Evolutionary conservation across 2,797 vertebrate genomes (phyloP).

Genomic region (Halcyon smyrnensis): DNA sequence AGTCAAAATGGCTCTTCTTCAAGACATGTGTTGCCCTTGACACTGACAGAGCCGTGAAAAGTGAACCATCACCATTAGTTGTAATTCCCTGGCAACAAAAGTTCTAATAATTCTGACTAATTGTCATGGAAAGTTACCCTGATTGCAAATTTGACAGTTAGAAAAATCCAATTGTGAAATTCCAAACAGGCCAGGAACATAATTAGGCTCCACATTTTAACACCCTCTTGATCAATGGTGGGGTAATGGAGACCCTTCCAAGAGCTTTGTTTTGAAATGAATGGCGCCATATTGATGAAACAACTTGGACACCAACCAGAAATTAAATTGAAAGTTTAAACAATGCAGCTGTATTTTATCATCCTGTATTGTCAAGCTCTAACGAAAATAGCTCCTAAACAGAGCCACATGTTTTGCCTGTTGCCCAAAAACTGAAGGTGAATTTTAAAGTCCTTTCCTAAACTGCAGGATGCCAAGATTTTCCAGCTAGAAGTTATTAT

Average conservation of each 20-base stretch:
- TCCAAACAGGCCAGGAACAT: slow-evolving; percentile 45
- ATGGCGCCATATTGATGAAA: slow-evolving; percentile 67
- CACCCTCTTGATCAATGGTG: slow-evolving; percentile 54
- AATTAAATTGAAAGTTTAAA: slow-evolving; percentile 72
- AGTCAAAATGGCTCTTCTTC: background rate
- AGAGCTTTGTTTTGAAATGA: slow-evolving; percentile 65
- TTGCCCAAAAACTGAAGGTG: slow-evolving; percentile 67
- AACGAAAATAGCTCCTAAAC: slow-evolving; percentile 71
- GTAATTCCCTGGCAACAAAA: slow-evolving; percentile 30
- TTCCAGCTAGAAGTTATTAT: slow-evolving; percentile 54
- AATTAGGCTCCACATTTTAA: slow-evolving; percentile 63
- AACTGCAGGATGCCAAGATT: slow-evolving; percentile 62
- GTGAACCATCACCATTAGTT: slow-evolving; percentile 4
- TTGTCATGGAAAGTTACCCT: slow-evolving; percentile 46
- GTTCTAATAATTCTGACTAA: slow-evolving; percentile 50
- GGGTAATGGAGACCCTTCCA: slow-evolving; percentile 47
- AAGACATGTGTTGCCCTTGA: slow-evolving; percentile 36
- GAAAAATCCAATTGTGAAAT: slow-evolving; percentile 62
- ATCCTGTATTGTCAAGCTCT: slow-evolving; percentile 65
- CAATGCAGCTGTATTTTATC: slow-evolving; percentile 74
- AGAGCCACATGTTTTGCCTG: slow-evolving; percentile 70
- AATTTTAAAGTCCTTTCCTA: slow-evolving; percentile 60
- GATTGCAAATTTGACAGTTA: slow-evolving; percentile 62
- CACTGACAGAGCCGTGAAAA: slow-evolving; percentile 22
- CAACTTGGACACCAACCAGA: slow-evolving; percentile 57